Evolutionary conservation across 2,797 vertebrate genomes (phyloP).

Genomic region (Enoplosus armatus): DNA sequence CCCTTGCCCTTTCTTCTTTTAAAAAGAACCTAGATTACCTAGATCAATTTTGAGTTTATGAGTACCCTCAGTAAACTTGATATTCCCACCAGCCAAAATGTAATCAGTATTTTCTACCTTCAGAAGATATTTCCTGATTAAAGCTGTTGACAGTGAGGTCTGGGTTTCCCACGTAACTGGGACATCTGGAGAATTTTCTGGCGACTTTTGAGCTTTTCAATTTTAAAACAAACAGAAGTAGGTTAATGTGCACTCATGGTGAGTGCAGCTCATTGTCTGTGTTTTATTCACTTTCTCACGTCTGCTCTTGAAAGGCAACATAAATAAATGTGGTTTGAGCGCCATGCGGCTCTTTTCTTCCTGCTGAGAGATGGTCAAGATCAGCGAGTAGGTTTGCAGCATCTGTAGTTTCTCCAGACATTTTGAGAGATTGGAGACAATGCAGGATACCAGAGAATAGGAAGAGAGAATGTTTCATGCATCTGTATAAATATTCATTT

Average conservation of each 20-base stretch:
- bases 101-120: background rate
- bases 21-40: too few species aligned
- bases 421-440: background rate
- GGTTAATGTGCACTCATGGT: background rate
- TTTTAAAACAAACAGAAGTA: background rate
- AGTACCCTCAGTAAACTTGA: background rate
- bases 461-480: background rate
- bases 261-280: background rate
- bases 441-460: background rate
- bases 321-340: constrained; percentile 12
- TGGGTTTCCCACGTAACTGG: too few species aligned
- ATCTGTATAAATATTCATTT: background rate
- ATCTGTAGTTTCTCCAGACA: background rate
- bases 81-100: background rate
- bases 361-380: background rate
- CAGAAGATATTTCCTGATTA: background rate
- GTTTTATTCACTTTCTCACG: constrained; percentile 9
- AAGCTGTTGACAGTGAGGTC: background rate
- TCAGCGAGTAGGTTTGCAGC: background rate
- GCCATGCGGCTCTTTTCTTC: background rate
- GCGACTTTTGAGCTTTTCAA: background rate
- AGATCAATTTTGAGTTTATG: too few species aligned
- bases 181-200: background rate
- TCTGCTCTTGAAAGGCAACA: constrained; percentile 10
- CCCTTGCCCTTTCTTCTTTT: background rate